Conservation (phyloP, 2,797 vertebrate genomes). For the Falco naumanni region DNA sequence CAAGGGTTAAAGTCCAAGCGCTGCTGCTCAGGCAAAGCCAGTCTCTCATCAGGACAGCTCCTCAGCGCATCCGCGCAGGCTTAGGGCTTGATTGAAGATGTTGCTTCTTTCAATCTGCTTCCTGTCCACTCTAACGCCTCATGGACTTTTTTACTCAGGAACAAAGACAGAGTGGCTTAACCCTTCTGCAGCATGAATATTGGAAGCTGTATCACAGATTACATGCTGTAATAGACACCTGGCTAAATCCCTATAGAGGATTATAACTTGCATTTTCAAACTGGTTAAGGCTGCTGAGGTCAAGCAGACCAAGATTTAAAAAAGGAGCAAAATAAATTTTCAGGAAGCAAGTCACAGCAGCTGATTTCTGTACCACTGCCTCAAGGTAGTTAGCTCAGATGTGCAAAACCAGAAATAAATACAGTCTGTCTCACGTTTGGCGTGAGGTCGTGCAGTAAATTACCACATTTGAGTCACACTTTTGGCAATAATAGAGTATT, state of each 20-base stretch:
- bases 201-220: conserved; percentile 81
- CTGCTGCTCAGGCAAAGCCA: conserved; percentile 73
- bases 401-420: conserved; percentile 63
- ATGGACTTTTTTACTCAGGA: conserved; percentile 57
- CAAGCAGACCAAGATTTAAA: conserved; percentile 60
- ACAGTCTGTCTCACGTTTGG: conserved; percentile 36
- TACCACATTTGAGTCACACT: background rate
- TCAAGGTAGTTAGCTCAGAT: conserved; percentile 15
- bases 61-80: conserved; percentile 52
- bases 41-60: conserved; percentile 72
- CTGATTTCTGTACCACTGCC: background rate
- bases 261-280: conserved; percentile 81
- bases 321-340: conserved; percentile 53
- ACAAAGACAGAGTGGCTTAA: conserved; percentile 80
- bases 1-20: conserved; percentile 51
- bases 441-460: conserved; percentile 44
- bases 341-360: conserved; percentile 8
- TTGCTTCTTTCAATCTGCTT: conserved; percentile 75
- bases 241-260: conserved; percentile 80
- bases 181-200: conserved; percentile 77
- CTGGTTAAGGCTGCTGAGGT: conserved; percentile 77
- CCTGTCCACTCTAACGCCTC: conserved; percentile 71
- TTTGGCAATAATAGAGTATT: background rate
- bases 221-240: conserved; percentile 81
- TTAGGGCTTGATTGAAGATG: conserved; percentile 78